Base-by-base conservation (phyloP, 2,113 vertebrate species). In the Hiodon tergisus region DNA sequence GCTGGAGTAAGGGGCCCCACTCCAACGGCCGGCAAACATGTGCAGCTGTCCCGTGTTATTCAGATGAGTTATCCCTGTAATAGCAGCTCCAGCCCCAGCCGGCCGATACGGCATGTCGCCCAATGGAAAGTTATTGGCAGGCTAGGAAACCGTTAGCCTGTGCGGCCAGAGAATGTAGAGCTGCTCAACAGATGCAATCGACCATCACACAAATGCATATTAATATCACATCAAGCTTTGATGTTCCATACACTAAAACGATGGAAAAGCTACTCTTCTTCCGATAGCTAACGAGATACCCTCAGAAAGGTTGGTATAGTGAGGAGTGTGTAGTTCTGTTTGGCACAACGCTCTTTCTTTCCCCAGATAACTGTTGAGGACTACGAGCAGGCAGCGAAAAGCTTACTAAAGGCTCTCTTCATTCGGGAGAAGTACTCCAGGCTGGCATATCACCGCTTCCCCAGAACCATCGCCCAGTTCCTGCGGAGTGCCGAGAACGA, bases 381-480 rank as follows among this genome's bases (percentile, higher is more conserved):
- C 85, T 98, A 98, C 16, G 96, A 98, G 79, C 94, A 95, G 83
- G 96, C 97, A 7, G 92, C 95, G 54, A 91, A 92, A 69, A 93
- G 91, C 75, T 90, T 99, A 72, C 89, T 95, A 17, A 94, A 89
- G 72, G 97, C 97, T 52, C 86, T 99, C 46, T 83, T 92, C 74
- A 98, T 98, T 84, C 89, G 97, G 75, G 96, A 98, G 85, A 98
- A 98, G 79, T 99, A 99, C 71, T 92, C 93, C 0, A 92, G 87
- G 0, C 91, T 99, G 6, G 94, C 95, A 50, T 99, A 96, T 76
- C 97, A 99, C 73, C 93, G 88, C 67, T 98, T 98, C 83, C 95
- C 96, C 0, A 90, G 94, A 76, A 98, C 90, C 62, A 90, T 92
- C 0, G 90, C 95, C 14, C 91, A 84, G 62, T 98, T 95, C 86